Percentiles rank a stretch among this genome's conserved stretches.
Evolutionary conservation across 37 sponge, comb jelly and placozoan species (phyloP).

Genomic region (Ephydatia muelleri): DNA sequence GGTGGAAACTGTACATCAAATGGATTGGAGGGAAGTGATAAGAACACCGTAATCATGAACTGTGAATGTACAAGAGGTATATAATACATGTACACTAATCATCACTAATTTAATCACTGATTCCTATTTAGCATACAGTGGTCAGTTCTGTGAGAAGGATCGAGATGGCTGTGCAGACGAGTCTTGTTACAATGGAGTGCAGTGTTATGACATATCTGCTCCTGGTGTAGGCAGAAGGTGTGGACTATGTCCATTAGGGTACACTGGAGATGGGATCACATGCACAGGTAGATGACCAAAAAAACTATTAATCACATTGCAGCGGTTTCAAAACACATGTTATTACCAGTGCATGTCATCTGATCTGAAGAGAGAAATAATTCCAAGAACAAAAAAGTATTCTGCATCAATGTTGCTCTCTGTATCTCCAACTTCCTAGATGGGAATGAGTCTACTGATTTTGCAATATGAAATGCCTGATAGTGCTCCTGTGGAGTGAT

Average conservation of each 20-base stretch:
- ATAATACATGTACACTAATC: too few species aligned
- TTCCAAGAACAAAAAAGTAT: too few species aligned
- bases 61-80: slow-evolving; percentile 53
- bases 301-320: too few species aligned
- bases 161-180: slow-evolving; percentile 56
- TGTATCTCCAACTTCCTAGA: too few species aligned
- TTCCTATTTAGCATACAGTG: slow-evolving; percentile 33
- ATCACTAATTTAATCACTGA: too few species aligned
- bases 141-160: slow-evolving; percentile 53
- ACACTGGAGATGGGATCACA: slow-evolving; percentile 50
- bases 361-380: too few species aligned
- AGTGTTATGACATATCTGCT: slow-evolving; percentile 52
- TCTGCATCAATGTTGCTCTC: too few species aligned
- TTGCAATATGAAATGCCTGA: too few species aligned
- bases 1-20: slow-evolving; percentile 56
- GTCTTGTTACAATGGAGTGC: slow-evolving; percentile 55
- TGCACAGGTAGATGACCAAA: slow-evolving; percentile 37
- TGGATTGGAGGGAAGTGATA: slow-evolving; percentile 25
- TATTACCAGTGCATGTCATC: too few species aligned
- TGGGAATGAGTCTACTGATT: too few species aligned
- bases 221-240: slow-evolving; percentile 55
- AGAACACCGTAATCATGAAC: slow-evolving; percentile 23
- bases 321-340: too few species aligned
- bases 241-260: slow-evolving; percentile 64
- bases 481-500: too few species aligned